Evolutionary conservation across 2,797 vertebrate species (phyloP).

Genomic region (Melanotaenia trifasciata): DNA sequence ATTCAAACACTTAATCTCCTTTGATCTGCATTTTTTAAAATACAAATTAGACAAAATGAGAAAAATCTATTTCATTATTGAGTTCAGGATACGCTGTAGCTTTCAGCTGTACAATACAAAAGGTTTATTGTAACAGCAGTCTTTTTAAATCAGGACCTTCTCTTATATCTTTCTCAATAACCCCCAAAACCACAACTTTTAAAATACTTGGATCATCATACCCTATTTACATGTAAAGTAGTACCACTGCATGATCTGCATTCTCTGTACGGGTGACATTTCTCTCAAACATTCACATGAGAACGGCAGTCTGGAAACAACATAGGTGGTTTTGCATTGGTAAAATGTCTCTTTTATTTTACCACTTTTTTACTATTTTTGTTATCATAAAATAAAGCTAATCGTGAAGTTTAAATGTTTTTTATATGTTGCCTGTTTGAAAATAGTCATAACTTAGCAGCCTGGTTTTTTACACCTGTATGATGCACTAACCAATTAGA

Average conservation of each 20-base stretch:
- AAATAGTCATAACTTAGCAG: neutral
- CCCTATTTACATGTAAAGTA: neutral
- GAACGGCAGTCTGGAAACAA: neutral
- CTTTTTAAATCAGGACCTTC: neutral
- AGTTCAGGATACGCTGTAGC: neutral
- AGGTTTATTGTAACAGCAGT: neutral
- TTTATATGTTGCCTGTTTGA: neutral
- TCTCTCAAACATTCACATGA: neutral
- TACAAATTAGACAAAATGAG: neutral
- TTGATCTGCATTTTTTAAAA: neutral
- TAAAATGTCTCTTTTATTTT: neutral
- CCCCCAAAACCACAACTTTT: neutral
- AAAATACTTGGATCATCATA: neutral
- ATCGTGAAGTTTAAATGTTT: neutral
- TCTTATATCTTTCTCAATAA: neutral
- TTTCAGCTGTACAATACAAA: neutral
- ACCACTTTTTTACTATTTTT: too few species aligned
- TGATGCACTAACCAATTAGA: conserved; percentile 69
- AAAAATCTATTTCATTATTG: neutral
- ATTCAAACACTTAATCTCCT: too few species aligned
- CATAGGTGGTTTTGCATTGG: neutral
- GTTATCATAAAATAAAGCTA: neutral
- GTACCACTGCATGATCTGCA: neutral
- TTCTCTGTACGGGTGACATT: neutral
- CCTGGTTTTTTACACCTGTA: conserved; percentile 51